These are phyloP conservation scores for Platycheirus rosarum DNA, from an alignment of 2,888 invertebrate species.

Conservation along the genomic window DNA sequence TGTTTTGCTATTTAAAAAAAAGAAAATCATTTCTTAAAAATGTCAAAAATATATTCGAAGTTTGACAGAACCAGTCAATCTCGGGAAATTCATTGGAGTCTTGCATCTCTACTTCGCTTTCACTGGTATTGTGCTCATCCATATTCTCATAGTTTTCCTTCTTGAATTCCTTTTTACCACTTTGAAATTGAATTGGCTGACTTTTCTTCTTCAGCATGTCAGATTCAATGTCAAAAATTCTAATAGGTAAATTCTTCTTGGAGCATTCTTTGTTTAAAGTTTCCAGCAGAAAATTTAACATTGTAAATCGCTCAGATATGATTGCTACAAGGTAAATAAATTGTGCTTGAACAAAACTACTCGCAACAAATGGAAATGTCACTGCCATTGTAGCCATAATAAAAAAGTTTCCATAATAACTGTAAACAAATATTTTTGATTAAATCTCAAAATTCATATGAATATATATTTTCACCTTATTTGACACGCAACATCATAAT, in stretches of 20 bases:
- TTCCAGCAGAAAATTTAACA: conserved; percentile 79
- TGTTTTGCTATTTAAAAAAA: conserved; percentile 75
- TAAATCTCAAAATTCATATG: not conserved
- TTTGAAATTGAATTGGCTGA: conserved; percentile 10
- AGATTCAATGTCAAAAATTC: conserved; percentile 80
- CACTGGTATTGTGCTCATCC: conserved; percentile 68
- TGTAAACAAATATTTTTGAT: conserved; percentile 47
- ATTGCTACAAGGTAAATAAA: conserved; percentile 80
- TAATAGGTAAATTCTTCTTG: conserved; percentile 77
- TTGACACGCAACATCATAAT: conserved; percentile 76
- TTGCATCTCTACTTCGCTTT: conserved; percentile 48
- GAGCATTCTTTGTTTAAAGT: conserved; percentile 80
- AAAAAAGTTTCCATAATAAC: conserved; percentile 77
- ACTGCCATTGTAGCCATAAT: conserved; percentile 78
- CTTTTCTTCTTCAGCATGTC: conserved; percentile 75
- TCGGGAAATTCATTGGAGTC: conserved; percentile 32
- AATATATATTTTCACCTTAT: conserved; percentile 73
- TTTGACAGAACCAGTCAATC: conserved; percentile 37
- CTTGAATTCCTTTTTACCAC: conserved; percentile 56
- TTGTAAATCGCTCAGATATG: conserved; percentile 80
- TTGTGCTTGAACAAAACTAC: conserved; percentile 80
- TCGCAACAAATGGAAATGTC: conserved; percentile 79
- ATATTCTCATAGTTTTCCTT: conserved; percentile 64
- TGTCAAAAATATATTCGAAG: not conserved
- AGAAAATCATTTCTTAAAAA: too few species aligned